Base-by-base conservation (phyloP, 2,113 vertebrate genomes). In the Chunga burmeisteri region DNA sequence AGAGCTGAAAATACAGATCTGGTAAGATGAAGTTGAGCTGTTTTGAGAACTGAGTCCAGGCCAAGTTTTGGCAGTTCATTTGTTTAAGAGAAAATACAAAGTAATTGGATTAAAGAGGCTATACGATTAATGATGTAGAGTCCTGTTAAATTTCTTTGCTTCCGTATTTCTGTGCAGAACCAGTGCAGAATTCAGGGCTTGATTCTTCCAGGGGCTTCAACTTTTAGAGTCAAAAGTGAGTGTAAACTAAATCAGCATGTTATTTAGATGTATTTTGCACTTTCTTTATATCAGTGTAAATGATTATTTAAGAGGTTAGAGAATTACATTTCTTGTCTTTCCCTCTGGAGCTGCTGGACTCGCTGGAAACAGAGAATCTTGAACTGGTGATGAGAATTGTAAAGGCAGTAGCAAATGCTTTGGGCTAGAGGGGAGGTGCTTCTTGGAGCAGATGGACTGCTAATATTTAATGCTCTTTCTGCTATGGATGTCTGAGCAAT, bases 41-140 rank as follows among this genome's bases (percentile, higher is more conserved):
- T 86, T 95, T 47, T 16, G 71, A 90, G 50, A 96, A 66, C 74
- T 83, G 88, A 42, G 67, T 63, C 55, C 55, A 59, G 58, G 85
- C 92, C 90, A 95, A 47, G 50, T 93, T 93, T 83, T 92, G 67
- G 50, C 71, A 81, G 72, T 73, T 93, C 66, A 66, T 90, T 96
- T 96, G 74, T 96, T 93, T 83, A 73, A 86, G 81, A 82, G 67
- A 83, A 94, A 93, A 93, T 90, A 56, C 58, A n/a, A 80, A 90
- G 36, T 94, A 94, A 96, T 94, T 95, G 83, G 70, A 94, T 97
- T 94, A 85, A 86, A 79, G 56, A 73, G 30, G 8, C 61, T 80
- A 66, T 61, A 52, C 3, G 0, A 52, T 85, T 93, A 94, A 82
- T 90, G 70, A 44, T 80, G 49, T 72, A 46, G 78, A 70, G 75